Evolutionary conservation across 1,140 invertebrate species (phyloP).

Genomic region (Aphelenchoides avenae): DNA sequence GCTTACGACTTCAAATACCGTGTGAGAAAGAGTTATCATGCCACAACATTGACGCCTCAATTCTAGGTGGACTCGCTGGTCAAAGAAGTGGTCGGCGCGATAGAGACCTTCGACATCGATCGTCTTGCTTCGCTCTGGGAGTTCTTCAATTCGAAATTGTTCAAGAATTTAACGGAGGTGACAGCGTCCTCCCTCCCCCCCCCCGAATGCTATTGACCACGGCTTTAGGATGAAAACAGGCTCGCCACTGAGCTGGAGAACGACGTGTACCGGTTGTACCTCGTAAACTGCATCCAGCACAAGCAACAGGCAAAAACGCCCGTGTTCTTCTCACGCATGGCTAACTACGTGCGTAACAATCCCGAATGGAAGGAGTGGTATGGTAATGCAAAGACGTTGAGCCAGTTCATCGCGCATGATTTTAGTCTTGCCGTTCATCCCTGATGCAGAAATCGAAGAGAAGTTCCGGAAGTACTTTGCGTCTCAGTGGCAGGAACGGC

Average conservation of each 20-base stretch:
- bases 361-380: slow-evolving; percentile 95
- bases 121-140: slow-evolving; percentile 33
- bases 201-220: slow-evolving; percentile 1
- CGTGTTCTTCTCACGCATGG: slow-evolving; percentile 84
- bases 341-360: slow-evolving; percentile 78
- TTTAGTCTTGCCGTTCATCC: slow-evolving; percentile 80
- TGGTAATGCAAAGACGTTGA: slow-evolving; percentile 66
- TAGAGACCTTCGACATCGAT: slow-evolving; percentile 27
- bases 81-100: slow-evolving; percentile 18
- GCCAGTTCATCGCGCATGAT: slow-evolving; percentile 17
- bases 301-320: slow-evolving; percentile 77
- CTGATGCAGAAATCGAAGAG: slow-evolving; percentile 82
- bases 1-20: slow-evolving; percentile 17
- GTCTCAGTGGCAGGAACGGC: slow-evolving; percentile 87
- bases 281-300: slow-evolving; percentile 77
- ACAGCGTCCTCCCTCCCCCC: neutral
- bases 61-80: slow-evolving; percentile 32
- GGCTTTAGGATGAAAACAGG: slow-evolving; percentile 54
- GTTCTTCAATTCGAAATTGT: slow-evolving; percentile 51
- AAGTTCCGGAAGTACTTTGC: slow-evolving; percentile 82
- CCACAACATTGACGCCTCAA: no score
- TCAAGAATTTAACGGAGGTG: slow-evolving; percentile 38
- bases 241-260: slow-evolving; percentile 81
- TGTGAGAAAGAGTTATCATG: slow-evolving; percentile 3
- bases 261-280: slow-evolving; percentile 79